phyloP scores from a whole-genome alignment of 2,113 vertebrate genomes.

The Ammodytes marinus region DNA sequence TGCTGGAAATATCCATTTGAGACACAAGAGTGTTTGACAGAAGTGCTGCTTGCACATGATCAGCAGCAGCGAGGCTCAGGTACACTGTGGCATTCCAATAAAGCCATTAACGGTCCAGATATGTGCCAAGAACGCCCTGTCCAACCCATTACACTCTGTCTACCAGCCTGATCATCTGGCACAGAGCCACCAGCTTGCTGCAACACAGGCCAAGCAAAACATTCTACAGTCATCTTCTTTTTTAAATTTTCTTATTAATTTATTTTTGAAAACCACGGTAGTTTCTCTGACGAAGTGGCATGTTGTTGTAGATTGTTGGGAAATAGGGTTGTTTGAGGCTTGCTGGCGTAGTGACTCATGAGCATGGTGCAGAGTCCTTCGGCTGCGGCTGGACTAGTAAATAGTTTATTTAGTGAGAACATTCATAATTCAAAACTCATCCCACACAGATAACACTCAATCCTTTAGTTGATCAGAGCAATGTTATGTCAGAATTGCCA shows the following conservation, averaged over 20 bases:
- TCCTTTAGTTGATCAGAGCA: no score
- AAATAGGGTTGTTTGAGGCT: neutral
- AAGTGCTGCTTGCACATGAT: constrained; percentile 16
- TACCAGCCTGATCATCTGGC: constrained; percentile 34
- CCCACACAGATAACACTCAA: no score
- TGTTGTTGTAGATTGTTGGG: neutral
- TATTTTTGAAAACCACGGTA: neutral
- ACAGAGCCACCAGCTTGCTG: constrained; percentile 15
- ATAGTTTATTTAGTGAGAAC: no score
- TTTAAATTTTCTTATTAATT: neutral
- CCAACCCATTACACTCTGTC: constrained; percentile 26
- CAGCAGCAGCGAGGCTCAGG: constrained; percentile 14
- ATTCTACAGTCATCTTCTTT: constrained; percentile 4
- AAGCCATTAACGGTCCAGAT: constrained; percentile 36
- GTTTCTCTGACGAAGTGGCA: neutral
- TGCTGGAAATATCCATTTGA: neutral
- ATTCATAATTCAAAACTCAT: no score
- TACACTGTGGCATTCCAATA: constrained; percentile 7
- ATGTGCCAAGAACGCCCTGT: constrained; percentile 31
- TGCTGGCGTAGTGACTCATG: neutral
- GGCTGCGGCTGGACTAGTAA: neutral
- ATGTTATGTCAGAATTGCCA: no score
- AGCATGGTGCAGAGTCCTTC: neutral
- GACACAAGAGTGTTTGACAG: neutral
- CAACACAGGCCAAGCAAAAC: neutral